Evolutionary conservation across 2,797 vertebrate species (phyloP).

Genomic region (Fistularia tabacaria): DNA sequence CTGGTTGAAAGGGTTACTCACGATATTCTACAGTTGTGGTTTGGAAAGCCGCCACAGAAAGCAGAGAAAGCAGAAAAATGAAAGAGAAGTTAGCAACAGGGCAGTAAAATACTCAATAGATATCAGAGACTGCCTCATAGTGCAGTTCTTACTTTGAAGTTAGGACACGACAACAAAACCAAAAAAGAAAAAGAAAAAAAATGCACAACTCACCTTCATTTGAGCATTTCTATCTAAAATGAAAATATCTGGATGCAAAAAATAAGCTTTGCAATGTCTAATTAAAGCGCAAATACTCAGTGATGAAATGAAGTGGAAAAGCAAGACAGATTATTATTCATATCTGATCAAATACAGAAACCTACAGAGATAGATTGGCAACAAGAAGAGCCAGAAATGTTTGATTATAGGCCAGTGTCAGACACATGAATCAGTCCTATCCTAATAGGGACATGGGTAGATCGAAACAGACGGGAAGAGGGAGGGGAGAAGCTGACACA

Average conservation of each 20-base stretch:
- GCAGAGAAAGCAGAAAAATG: slow-evolving; percentile 33
- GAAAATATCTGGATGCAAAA: slow-evolving; percentile 5
- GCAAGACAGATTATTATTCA: background rate
- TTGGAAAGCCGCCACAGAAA: slow-evolving; percentile 39
- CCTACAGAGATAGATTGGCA: background rate
- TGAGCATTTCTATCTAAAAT: background rate
- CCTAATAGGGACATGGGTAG: slow-evolving; percentile 7
- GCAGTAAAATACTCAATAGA: slow-evolving; percentile 18
- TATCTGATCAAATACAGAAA: background rate
- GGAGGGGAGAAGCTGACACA: slow-evolving; percentile 9
- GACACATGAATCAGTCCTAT: slow-evolving; percentile 25
- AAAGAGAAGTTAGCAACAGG: slow-evolving; percentile 42
- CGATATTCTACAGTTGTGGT: slow-evolving; percentile 66
- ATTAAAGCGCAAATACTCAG: background rate
- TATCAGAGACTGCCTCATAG: slow-evolving; percentile 9
- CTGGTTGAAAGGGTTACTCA: slow-evolving; percentile 56
- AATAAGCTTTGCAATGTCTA: background rate
- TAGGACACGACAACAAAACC: background rate
- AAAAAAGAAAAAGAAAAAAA: background rate
- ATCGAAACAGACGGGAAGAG: slow-evolving; percentile 20
- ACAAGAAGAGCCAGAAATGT: background rate
- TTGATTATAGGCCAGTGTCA: slow-evolving; percentile 12
- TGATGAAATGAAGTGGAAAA: background rate
- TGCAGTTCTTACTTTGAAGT: slow-evolving; percentile 5
- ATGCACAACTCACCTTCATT: background rate